Percentiles rank a stretch among this genome's conserved stretches.
These are phyloP conservation scores for Lepidurus apus DNA, from an alignment of 1,140 invertebrate genomes.

Conservation along the genomic window DNA sequence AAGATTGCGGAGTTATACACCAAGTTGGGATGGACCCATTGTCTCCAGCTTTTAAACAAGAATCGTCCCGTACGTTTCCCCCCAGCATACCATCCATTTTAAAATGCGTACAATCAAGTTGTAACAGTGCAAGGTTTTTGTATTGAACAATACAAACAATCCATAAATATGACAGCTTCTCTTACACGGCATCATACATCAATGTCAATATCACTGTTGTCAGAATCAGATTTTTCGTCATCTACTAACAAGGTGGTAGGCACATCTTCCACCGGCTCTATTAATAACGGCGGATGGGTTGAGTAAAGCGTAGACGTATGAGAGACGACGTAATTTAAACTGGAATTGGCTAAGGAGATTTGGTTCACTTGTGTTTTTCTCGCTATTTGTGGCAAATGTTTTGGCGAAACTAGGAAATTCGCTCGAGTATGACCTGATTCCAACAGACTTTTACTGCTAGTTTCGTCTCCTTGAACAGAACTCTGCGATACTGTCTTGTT, in stretches of 20 bases:
- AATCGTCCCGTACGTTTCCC: conserved; percentile 61
- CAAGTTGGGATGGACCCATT: conserved; percentile 63
- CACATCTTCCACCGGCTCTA: conserved; percentile 27
- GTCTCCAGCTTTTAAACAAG: conserved; percentile 51
- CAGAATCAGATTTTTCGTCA: conserved; percentile 30
- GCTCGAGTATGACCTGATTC: neutral
- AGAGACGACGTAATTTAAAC: neutral
- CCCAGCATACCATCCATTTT: conserved; percentile 58
- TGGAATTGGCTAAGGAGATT: neutral
- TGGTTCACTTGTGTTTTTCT: neutral
- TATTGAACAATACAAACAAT: neutral
- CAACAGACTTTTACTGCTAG: neutral
- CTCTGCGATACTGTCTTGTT: neutral
- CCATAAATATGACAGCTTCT: neutral
- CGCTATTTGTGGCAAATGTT: neutral
- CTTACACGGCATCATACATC: neutral
- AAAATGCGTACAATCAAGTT: conserved; percentile 38
- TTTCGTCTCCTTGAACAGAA: neutral
- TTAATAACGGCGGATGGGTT: conserved; percentile 10
- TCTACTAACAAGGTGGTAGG: conserved; percentile 29
- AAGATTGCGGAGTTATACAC: conserved; percentile 60
- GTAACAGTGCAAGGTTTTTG: neutral
- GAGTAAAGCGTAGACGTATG: conserved; percentile 26
- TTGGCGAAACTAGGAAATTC: neutral
- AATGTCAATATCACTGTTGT: conserved; percentile 27